Evolutionary conservation across 2,113 vertebrate genomes (phyloP), one percentile per base, ranked within the genome.

Genomic region (Heterotilapia buettikoferi): DNA sequence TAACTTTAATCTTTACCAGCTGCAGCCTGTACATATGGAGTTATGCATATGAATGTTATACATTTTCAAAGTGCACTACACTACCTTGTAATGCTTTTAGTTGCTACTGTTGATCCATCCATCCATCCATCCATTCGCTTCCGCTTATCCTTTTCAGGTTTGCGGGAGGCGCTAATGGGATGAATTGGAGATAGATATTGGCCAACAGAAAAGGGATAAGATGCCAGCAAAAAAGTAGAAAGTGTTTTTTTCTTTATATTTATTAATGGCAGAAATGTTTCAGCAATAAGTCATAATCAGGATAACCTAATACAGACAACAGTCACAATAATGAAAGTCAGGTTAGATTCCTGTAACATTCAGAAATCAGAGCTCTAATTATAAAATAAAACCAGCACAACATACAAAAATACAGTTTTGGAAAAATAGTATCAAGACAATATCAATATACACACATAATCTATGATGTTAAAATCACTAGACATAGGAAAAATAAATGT

Each of bases 311-410:
- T 43, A 45, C 40, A 73, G 24, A 73, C 40, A 26, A 45, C 21
- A 45, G 8, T 45, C 38, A 24, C 40, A 45, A 45, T 18, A 45
- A 16, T 29, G 14, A 59, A 14, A 73, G 40, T 9, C 40, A 73
- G 40, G 68, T 45, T 26, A 26, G 40, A 45, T 26, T 26, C 68
- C 68, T 45, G 21, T 73, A 29, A 26, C 13, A 11, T 45, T 7
- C 13, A 1, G 6, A 68, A 13, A 21, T 7, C 11, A 68, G 38
- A 73, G 2, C 13, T 24, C n/a, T 43, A 71, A 63, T 63, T 36
- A n/a, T 63, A 63, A 36, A 63, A 63, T 63, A 63, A 63, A 43
- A 73, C 61, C 33, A 66, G 31, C 59, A 63, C 0, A 0, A 66
- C 18, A 38, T 66, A 12, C 19, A 66, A 38, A 38, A 66, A 38